These are phyloP conservation scores for Arbacia lixula DNA, from an alignment of 53 echinoderm and acorn worm species.

Conservation along the genomic window DNA sequence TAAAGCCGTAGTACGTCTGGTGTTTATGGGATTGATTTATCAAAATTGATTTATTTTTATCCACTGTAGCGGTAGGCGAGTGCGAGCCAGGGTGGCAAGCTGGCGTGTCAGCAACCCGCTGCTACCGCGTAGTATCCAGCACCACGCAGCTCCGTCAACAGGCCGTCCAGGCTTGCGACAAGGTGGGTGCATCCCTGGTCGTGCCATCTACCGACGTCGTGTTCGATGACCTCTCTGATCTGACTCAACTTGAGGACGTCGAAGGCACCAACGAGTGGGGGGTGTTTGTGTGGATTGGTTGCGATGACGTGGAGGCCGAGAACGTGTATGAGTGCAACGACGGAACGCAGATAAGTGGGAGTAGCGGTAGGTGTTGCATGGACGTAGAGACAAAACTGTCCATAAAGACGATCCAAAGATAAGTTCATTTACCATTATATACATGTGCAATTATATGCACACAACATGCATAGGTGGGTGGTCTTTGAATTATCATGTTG, in stretches of 20 bases:
- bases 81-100: constrained; percentile 14
- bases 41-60: neutral
- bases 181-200: neutral
- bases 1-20: no score
- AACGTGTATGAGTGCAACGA: neutral
- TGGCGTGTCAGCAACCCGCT: neutral
- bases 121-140: constrained; percentile 13
- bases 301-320: neutral
- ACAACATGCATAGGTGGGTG: no score
- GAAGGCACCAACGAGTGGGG: neutral
- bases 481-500: no score
- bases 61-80: neutral
- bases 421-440: no score
- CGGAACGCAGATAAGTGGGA: neutral
- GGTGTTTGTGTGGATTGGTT: neutral
- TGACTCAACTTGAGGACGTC: neutral
- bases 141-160: neutral
- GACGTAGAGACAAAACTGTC: no score
- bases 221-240: constrained; percentile 23
- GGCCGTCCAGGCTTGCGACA: neutral
- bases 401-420: no score
- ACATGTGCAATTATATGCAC: no score
- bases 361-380: neutral
- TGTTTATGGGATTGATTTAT: no score
- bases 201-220: constrained; percentile 5